phyloP scores from a whole-genome alignment of 1,140 invertebrate species.

The Nephotettix cincticeps region DNA sequence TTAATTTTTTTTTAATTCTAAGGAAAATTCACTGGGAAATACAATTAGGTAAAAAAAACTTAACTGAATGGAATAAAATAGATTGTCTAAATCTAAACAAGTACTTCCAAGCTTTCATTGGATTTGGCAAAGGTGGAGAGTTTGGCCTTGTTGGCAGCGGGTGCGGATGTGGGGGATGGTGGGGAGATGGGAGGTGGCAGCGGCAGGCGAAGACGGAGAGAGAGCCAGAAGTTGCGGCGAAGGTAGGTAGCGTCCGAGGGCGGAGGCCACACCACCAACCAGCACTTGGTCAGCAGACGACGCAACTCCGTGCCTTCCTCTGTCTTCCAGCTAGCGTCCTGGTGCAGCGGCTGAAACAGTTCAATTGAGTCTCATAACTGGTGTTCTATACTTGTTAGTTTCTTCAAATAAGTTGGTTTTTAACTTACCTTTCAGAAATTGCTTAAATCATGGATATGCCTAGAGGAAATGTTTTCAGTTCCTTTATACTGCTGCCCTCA shows the following conservation, averaged over 20 bases:
- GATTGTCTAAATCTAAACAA: too few relatives aligned
- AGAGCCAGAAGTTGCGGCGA: constrained; percentile 2
- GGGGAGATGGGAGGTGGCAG: background rate
- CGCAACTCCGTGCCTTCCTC: background rate
- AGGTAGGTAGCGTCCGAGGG: background rate
- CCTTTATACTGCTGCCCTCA: too few relatives aligned
- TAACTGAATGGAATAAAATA: too few relatives aligned
- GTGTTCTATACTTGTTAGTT: too few relatives aligned
- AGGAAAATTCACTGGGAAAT: too few relatives aligned
- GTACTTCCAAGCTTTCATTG: constrained; percentile 4
- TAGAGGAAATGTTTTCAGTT: too few relatives aligned
- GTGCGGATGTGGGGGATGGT: background rate
- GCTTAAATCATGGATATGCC: too few relatives aligned
- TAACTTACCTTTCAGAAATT: too few relatives aligned
- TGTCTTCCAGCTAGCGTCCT: background rate
- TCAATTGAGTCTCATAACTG: too few relatives aligned
- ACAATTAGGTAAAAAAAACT: too few relatives aligned
- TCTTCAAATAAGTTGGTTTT: too few relatives aligned
- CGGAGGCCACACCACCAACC: background rate
- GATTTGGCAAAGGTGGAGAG: constrained; percentile 13
- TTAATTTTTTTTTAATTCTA: too few relatives aligned
- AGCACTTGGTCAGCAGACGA: background rate
- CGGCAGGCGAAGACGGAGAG: background rate
- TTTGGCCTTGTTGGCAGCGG: background rate
- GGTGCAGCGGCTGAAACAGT: background rate